phyloP scores from a whole-genome alignment of 1,140 invertebrate genomes.

The Diabrotica undecimpunctata region DNA sequence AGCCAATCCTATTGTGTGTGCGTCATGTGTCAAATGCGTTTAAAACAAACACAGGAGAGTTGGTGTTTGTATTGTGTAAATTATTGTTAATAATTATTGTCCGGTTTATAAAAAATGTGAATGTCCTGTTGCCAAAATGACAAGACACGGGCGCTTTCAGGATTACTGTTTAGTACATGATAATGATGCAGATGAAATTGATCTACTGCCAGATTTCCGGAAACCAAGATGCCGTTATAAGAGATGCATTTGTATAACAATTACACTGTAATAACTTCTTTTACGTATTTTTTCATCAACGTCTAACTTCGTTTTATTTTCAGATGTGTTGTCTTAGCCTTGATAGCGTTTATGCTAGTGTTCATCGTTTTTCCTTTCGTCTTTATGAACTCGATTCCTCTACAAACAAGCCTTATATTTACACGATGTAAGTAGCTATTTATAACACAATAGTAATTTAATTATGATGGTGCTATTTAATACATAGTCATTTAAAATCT shows the following conservation, averaged over 20 bases:
- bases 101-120: too few species aligned
- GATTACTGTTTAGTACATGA: constrained; percentile 27
- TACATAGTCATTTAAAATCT: too few species aligned
- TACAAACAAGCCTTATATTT: constrained; percentile 36
- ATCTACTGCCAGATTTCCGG: constrained; percentile 4
- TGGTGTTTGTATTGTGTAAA: background rate
- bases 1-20: background rate
- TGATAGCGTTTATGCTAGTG: constrained; percentile 26
- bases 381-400: constrained; percentile 32
- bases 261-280: background rate
- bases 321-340: constrained; percentile 21
- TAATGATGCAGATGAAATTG: constrained; percentile 13
- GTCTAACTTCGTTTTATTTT: constrained; percentile 17
- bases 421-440: constrained; percentile 34
- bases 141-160: constrained; percentile 10
- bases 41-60: background rate
- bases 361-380: constrained; percentile 36
- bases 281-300: background rate
- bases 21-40: background rate
- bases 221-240: constrained; percentile 2
- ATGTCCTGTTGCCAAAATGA: background rate
- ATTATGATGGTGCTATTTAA: too few species aligned
- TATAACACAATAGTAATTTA: too few species aligned
- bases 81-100: too few species aligned
- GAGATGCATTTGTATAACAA: constrained; percentile 3